Evolutionary conservation across 23 tunicate species (phyloP), one percentile per base, ranked within the genome.

Genomic region (Styela plicata): DNA sequence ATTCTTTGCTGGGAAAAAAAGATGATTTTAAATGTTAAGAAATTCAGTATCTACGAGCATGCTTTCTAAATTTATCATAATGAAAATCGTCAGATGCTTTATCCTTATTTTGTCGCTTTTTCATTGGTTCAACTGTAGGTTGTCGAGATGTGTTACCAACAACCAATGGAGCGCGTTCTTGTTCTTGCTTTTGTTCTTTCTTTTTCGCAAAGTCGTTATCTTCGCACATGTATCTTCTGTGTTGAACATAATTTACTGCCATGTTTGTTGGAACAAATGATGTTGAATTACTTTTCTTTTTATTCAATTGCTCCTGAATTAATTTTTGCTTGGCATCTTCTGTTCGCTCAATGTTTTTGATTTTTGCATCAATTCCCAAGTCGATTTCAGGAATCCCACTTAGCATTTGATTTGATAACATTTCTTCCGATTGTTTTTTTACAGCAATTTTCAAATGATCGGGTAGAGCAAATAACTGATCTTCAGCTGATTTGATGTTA

Each of bases 331-430:
- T 94, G 30, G 98, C 98, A 13, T 89, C 98, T 67, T 94, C 98
- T 31, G 98, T 94, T 1, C 98, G 81, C 79, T 94, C 98, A 34
- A 94, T 94, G 67, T 94, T 94, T 52, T 94, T 89, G 2, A 94
- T 89, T 80, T 94, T 94, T 1, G 80, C 85, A 86, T 93, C 98
- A 29, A 93, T 86, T 32, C 98, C 98, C 2, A 94, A 83, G 73
- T 94, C 98, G 0, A 94, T 69, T 89, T 94, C 98, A 22, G 98
- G 98, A 23, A 94, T 94, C 63, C 98, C 98, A 82, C 95, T 94
- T 18, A 94, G 79, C 98, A 94, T 94, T 62, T 94, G 98, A 82
- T 89, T 89, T 0, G 98, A 94, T 64, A 94, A 74, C 98, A 94
- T 93, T 85, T 93, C 98, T 61, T 93, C 98, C 2, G 93, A 88